Percentiles rank a stretch among this genome's conserved stretches.
Conservation (phyloP, 2,113 vertebrate species). For the Nothobranchius kuhntae region DNA sequence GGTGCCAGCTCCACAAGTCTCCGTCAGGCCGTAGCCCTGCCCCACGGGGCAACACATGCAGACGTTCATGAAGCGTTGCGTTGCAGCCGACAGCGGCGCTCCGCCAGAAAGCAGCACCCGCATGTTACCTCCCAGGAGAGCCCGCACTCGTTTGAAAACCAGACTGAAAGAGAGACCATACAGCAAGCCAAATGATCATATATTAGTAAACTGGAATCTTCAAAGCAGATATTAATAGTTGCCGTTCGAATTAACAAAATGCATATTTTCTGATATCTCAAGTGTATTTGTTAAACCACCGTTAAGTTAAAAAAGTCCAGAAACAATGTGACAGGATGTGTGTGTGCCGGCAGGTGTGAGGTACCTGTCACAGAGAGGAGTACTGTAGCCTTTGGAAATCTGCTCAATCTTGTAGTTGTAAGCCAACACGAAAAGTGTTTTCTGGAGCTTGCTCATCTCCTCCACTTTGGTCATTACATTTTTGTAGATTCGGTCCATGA, state of each 20-base stretch:
- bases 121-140: constrained; percentile 89
- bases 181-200: not conserved
- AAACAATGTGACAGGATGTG: no score
- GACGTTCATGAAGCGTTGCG: constrained; percentile 98
- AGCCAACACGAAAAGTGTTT: constrained; percentile 90
- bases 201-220: not conserved
- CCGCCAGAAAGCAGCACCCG: constrained; percentile 91
- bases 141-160: constrained; percentile 90
- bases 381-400: constrained; percentile 89
- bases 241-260: not conserved
- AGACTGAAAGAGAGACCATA: constrained; percentile 73
- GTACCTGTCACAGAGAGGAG: constrained; percentile 92
- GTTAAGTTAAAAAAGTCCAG: no score
- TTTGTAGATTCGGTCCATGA: constrained; percentile 99
- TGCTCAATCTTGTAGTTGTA: constrained; percentile 99
- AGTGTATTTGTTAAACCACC: no score
- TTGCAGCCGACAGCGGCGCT: constrained; percentile 91
- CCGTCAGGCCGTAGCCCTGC: constrained; percentile 95
- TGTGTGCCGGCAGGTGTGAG: not conserved
- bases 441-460: constrained; percentile 92
- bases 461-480: constrained; percentile 98
- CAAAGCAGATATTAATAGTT: not conserved
- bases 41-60: constrained; percentile 97
- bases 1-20: constrained; percentile 92
- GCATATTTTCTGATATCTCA: no score